phyloP scores from a whole-genome alignment of 64 coral and sea anemone genomes.

The Orbicella faveolata region DNA sequence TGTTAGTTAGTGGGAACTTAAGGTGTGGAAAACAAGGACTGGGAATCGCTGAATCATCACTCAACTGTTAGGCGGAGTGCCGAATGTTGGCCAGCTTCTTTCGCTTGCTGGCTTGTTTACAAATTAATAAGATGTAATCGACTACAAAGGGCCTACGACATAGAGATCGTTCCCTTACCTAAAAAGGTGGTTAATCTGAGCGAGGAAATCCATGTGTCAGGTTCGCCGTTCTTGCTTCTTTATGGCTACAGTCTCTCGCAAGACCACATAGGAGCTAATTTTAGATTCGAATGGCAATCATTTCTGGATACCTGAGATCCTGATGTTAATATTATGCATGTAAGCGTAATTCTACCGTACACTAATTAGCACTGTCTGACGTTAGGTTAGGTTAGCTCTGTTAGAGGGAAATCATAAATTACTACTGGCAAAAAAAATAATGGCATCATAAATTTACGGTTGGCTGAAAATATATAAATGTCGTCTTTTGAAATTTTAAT shows the following conservation, averaged over 20 bases:
- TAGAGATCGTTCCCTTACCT: neutral
- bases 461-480: neutral
- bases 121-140: neutral
- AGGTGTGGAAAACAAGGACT: too few relatives aligned
- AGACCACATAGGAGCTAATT: neutral
- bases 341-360: neutral
- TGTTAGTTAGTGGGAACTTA: too few relatives aligned
- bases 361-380: constrained; percentile 5
- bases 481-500: neutral
- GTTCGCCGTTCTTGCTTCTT: too few relatives aligned
- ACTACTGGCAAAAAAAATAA: neutral
- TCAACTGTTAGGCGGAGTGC: too few relatives aligned
- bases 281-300: neutral
- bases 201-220: neutral
- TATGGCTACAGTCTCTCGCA: neutral
- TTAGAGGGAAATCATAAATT: too few relatives aligned
- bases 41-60: too few relatives aligned
- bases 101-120: neutral
- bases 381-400: too few relatives aligned
- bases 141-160: neutral
- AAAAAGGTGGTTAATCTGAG: constrained; percentile 6
- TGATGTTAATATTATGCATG: neutral
- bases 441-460: neutral
- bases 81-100: too few relatives aligned
- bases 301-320: neutral